Percentiles rank a stretch among this genome's conserved stretches.
These are phyloP conservation scores for Strigamia maritima DNA, from an alignment of 2,888 invertebrate genomes.

Conservation along the genomic window DNA sequence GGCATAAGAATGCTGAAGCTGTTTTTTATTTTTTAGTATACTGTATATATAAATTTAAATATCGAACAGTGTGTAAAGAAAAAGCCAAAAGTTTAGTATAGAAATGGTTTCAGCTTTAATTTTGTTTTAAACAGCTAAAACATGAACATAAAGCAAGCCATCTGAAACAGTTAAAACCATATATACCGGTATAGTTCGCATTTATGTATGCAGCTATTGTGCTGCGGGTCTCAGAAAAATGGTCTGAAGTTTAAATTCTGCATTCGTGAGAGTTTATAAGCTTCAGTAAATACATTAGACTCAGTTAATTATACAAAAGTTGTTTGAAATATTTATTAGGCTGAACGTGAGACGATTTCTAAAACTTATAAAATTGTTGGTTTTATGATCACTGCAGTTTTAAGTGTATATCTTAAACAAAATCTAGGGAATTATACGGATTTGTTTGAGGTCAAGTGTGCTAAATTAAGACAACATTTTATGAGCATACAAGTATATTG, in stretches of 20 bases:
- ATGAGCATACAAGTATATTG: not conserved
- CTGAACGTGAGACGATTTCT: not conserved
- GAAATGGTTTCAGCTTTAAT: not conserved
- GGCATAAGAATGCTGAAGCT: not conserved
- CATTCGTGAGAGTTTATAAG: not conserved
- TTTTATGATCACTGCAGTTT: not conserved
- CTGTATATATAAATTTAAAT: too few relatives aligned
- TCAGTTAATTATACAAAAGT: not conserved
- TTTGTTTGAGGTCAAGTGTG: too few relatives aligned
- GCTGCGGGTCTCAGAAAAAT: too few relatives aligned
- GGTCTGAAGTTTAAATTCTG: not conserved
- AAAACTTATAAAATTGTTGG: not conserved
- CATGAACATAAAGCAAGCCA: too few relatives aligned
- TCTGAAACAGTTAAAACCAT: too few relatives aligned
- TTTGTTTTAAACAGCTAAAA: too few relatives aligned
- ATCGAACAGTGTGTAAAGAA: slow-evolving; percentile 6
- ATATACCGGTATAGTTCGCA: too few relatives aligned
- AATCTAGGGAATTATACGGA: too few relatives aligned
- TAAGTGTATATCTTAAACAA: too few relatives aligned
- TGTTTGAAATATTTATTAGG: not conserved
- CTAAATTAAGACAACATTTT: too few relatives aligned
- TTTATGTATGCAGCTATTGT: too few relatives aligned
- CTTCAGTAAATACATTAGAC: not conserved
- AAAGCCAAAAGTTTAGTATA: not conserved
- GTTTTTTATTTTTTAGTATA: not conserved